A percentile compares a stretch with the other conserved stretches of the same genome.
Evolutionary conservation across 2,888 invertebrate genomes (phyloP).

Genomic region (Amiota minor): DNA sequence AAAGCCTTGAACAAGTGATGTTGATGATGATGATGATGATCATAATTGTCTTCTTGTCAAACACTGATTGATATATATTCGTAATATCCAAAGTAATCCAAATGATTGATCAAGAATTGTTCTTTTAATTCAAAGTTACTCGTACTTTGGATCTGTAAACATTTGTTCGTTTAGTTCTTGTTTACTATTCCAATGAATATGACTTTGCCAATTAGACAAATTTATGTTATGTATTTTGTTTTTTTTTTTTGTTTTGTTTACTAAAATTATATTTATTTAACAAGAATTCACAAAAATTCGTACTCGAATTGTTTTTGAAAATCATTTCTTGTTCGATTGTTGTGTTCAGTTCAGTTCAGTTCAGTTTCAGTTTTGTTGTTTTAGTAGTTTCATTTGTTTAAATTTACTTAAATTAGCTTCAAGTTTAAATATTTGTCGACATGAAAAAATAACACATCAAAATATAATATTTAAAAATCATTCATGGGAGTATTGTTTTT

Average conservation of each 20-base stretch:
- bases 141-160: no score
- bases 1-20: background rate
- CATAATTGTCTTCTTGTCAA: no score
- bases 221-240: background rate
- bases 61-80: constrained; percentile 43
- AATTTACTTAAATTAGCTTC: constrained; percentile 20
- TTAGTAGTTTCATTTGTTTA: no score
- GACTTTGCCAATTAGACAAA: constrained; percentile 14
- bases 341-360: background rate
- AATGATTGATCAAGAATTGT: background rate
- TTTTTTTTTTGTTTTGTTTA: no score
- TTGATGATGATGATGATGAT: no score
- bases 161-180: constrained; percentile 11
- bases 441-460: background rate
- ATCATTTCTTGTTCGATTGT: background rate
- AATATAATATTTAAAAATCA: constrained; percentile 15
- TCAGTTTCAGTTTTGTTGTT: no score
- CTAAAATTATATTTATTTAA: background rate
- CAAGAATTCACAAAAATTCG: background rate
- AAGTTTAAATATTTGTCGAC: constrained; percentile 22
- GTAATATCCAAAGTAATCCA: constrained; percentile 9
- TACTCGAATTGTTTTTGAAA: constrained; percentile 11
- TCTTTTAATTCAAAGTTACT: no score
- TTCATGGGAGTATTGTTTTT: constrained; percentile 30
- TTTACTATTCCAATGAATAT: background rate